Evolutionary conservation across 1,140 invertebrate genomes (phyloP).

Genomic region (Leptopilina clavipes): DNA sequence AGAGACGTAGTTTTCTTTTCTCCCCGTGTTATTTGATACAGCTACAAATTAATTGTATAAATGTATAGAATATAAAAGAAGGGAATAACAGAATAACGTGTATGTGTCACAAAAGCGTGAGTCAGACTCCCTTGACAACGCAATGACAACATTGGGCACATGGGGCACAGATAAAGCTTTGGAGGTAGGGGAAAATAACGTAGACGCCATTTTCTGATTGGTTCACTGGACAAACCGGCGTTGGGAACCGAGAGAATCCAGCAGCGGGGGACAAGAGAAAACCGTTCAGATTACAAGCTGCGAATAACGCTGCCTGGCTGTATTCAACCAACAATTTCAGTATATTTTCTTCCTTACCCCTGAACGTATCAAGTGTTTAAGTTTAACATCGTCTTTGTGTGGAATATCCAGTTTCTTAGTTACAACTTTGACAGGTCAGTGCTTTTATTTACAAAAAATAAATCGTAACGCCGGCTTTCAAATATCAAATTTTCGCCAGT

Average conservation of each 20-base stretch:
- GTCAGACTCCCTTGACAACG: conserved; percentile 11
- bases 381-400: conserved; percentile 24
- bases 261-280: background rate
- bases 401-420: conserved; percentile 39
- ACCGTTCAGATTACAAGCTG: conserved; percentile 25
- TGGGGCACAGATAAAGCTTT: conserved; percentile 15
- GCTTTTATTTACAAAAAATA: conserved; percentile 29
- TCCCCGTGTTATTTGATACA: too few species aligned
- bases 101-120: conserved; percentile 2
- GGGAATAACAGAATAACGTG: background rate
- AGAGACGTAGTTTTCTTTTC: too few species aligned
- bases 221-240: background rate
- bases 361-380: conserved; percentile 50
- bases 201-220: conserved; percentile 22
- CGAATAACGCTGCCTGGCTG: background rate
- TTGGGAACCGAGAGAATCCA: background rate
- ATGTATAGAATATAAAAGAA: background rate
- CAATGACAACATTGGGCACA: conserved; percentile 31
- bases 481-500: background rate
- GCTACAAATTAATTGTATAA: conserved; percentile 6
- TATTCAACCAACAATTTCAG: conserved; percentile 40
- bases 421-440: conserved; percentile 60
- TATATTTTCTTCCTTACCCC: conserved; percentile 53
- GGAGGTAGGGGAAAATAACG: background rate
- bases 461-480: background rate